These are phyloP conservation scores for Gobio gobio DNA, from an alignment of 2,113 vertebrate genomes.

Conservation along the genomic window DNA sequence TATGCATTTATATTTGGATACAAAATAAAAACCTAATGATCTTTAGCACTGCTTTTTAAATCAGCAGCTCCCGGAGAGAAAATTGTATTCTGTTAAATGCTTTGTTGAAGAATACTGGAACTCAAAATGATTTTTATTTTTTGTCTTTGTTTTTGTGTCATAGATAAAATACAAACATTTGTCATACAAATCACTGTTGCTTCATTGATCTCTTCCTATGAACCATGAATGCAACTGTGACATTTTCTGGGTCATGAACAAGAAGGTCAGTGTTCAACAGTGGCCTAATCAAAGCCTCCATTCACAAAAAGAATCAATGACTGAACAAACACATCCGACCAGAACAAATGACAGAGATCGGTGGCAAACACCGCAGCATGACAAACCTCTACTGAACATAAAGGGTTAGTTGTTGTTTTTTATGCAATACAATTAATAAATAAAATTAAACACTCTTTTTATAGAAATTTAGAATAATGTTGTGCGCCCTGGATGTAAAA, in stretches of 20 bases:
- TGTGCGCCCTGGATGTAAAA: not conserved
- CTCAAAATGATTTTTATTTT: not conserved
- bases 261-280: slow-evolving; percentile 15
- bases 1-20: slow-evolving; percentile 56
- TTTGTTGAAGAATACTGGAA: not conserved
- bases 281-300: slow-evolving; percentile 20
- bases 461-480: not conserved
- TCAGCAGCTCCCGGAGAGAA: not conserved
- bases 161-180: not conserved
- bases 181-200: not conserved
- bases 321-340: not conserved
- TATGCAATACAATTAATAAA: not conserved
- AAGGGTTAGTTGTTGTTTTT: not conserved
- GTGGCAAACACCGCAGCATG: not conserved
- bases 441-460: not conserved
- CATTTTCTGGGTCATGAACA: slow-evolving; percentile 19
- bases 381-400: not conserved
- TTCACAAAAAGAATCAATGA: slow-evolving; percentile 34
- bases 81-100: not conserved
- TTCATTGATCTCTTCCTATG: slow-evolving; percentile 3
- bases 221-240: not conserved
- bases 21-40: slow-evolving; percentile 28
- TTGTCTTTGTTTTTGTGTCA: not conserved
- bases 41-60: slow-evolving; percentile 42
- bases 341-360: slow-evolving; percentile 5